These are phyloP conservation scores for Rhagonycha lutea DNA, from an alignment of 2,888 invertebrate genomes.

Conservation along the genomic window DNA sequence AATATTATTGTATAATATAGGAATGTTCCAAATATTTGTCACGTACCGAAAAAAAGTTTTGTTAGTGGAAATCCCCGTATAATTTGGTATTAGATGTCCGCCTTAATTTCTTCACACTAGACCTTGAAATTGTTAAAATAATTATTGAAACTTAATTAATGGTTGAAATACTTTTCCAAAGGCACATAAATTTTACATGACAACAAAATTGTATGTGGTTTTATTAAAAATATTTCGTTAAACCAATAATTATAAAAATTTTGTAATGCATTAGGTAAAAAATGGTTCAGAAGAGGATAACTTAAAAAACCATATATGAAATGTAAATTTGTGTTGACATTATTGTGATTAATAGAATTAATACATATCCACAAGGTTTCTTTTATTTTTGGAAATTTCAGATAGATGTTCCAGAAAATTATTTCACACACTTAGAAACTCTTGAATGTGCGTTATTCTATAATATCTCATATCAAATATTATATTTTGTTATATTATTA, in stretches of 20 bases:
- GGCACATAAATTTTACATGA: conserved; percentile 3
- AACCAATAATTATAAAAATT: neutral
- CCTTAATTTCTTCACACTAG: neutral
- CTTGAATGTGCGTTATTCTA: too few relatives aligned
- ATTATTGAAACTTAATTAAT: conserved; percentile 9
- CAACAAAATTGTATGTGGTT: neutral
- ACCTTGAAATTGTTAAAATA: conserved; percentile 8
- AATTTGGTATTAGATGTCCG: neutral
- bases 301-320: neutral
- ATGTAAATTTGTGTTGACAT: neutral
- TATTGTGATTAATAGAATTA: neutral
- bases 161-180: neutral
- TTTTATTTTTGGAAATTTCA: too few relatives aligned
- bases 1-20: too few relatives aligned
- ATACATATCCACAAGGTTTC: too few relatives aligned
- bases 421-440: too few relatives aligned
- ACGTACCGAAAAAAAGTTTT: neutral
- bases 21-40: too few relatives aligned
- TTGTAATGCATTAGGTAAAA: neutral
- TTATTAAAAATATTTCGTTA: neutral
- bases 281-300: neutral
- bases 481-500: too few relatives aligned
- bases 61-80: neutral
- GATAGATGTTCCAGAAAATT: too few relatives aligned
- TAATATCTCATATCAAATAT: too few relatives aligned